phyloP scores from a whole-genome alignment of 2,113 vertebrate species.

The Vombatus ursinus region DNA sequence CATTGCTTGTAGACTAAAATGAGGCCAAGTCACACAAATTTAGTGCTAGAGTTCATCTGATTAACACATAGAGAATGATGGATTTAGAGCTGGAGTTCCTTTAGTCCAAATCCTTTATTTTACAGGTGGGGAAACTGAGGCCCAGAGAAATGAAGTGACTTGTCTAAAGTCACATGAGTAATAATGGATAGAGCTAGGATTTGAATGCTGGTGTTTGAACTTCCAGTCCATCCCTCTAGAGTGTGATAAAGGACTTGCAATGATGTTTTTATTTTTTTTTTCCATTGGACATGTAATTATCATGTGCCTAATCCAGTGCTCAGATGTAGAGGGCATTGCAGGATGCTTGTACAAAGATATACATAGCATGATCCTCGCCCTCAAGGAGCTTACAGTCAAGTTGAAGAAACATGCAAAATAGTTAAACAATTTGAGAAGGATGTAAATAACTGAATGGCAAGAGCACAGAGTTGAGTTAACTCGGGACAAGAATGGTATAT shows the following conservation, averaged over 20 bases:
- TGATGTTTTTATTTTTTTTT: background rate
- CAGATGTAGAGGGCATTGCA: background rate
- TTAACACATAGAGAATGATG: background rate
- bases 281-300: background rate
- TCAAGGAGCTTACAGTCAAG: background rate
- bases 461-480: background rate
- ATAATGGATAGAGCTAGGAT: background rate
- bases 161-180: background rate
- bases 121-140: background rate
- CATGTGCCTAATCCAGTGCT: background rate
- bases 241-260: background rate
- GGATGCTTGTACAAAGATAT: background rate
- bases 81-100: background rate
- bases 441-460: background rate
- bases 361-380: background rate
- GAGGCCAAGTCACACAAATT: background rate
- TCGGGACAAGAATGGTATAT: background rate
- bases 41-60: background rate
- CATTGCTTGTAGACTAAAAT: background rate
- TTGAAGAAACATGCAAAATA: background rate
- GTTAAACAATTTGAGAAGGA: background rate
- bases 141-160: background rate
- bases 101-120: background rate
- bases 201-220: background rate
- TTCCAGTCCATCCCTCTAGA: background rate